phyloP scores from a whole-genome alignment of 2,888 invertebrate genomes.

The Tridacna gigas region DNA sequence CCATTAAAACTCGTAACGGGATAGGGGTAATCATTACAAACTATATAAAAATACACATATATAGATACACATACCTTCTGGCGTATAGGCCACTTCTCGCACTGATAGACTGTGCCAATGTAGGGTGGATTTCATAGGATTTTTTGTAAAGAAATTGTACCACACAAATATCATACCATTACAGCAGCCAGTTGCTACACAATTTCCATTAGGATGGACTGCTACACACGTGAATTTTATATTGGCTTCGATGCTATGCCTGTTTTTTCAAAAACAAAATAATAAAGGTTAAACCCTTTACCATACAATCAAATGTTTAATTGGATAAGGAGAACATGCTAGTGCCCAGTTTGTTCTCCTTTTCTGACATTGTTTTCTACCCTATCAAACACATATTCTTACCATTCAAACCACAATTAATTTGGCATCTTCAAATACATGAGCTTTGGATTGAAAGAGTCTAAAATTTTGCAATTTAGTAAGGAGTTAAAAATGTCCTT shows the following conservation, averaged over 20 bases:
- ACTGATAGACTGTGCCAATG: slow-evolving; percentile 93
- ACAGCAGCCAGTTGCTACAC: slow-evolving; percentile 90
- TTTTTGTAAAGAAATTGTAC: slow-evolving; percentile 81
- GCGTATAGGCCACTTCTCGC: slow-evolving; percentile 89
- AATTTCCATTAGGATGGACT: slow-evolving; percentile 89
- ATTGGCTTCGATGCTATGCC: slow-evolving; percentile 42
- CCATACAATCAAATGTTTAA: too few species aligned
- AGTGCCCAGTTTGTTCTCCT: too few species aligned
- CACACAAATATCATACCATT: slow-evolving; percentile 89
- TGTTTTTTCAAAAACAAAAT: slow-evolving; percentile 11
- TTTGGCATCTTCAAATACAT: too few species aligned
- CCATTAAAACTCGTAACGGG: too few species aligned
- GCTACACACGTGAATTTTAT: slow-evolving; percentile 88
- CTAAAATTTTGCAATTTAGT: too few species aligned
- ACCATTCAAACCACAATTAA: too few species aligned
- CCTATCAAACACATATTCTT: too few species aligned
- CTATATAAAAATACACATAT: too few species aligned
- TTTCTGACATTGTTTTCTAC: too few species aligned
- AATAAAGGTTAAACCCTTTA: not conserved
- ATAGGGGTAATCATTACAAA: not conserved
- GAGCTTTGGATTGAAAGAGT: too few species aligned
- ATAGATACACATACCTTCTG: slow-evolving; percentile 84
- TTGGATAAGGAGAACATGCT: too few species aligned
- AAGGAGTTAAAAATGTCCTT: too few species aligned
- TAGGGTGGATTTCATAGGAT: slow-evolving; percentile 86